These are phyloP conservation scores for Pomatostomus ruficeps DNA, from an alignment of 2,113 vertebrate genomes.

Conservation along the genomic window DNA sequence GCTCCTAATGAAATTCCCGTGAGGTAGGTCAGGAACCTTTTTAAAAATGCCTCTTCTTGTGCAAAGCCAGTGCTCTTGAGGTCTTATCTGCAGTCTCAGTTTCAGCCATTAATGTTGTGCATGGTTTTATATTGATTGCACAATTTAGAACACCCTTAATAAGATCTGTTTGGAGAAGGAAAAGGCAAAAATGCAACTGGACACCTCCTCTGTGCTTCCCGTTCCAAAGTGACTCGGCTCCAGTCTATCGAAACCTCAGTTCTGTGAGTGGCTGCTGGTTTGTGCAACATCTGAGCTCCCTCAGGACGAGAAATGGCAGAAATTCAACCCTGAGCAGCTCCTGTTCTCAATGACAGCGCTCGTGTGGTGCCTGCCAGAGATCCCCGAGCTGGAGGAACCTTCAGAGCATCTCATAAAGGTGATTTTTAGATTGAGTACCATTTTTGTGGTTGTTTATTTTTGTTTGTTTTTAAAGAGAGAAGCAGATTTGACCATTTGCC, in stretches of 20 bases:
- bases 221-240: neutral
- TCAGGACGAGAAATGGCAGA: neutral
- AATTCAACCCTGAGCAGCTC: neutral
- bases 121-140: neutral
- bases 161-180: neutral
- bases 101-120: neutral
- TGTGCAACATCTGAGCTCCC: neutral
- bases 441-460: neutral
- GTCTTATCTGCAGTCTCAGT: neutral
- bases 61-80: neutral
- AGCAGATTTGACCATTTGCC: neutral
- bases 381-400: neutral
- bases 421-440: too few relatives aligned
- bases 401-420: neutral
- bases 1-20: neutral
- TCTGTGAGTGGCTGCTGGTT: neutral
- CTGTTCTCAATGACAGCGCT: neutral
- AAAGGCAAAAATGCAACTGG: neutral
- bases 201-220: neutral
- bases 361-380: neutral
- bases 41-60: neutral
- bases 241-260: neutral
- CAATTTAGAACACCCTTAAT: neutral
- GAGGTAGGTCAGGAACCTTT: neutral
- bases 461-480: neutral